A percentile compares a stretch with the other conserved stretches of the same genome.
Evolutionary conservation across 2,888 invertebrate species (phyloP).

Genomic region (Himalopsyche japonica): DNA sequence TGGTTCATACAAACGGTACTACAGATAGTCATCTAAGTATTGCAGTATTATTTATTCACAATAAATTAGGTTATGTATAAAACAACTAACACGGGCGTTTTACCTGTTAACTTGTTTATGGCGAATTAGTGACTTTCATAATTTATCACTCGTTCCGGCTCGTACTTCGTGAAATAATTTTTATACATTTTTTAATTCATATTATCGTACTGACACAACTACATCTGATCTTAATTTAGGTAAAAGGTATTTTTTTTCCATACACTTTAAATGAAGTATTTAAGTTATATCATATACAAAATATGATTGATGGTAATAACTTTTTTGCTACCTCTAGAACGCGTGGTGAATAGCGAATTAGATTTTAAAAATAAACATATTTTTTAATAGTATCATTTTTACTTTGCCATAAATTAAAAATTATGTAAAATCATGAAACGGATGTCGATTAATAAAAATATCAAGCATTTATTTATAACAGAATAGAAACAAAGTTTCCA

Average conservation of each 20-base stretch:
- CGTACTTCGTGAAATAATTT: background rate
- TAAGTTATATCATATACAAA: too few species aligned
- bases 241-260: background rate
- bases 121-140: conserved; percentile 34
- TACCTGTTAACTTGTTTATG: conserved; percentile 24
- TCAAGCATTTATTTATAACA: too few species aligned
- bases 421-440: too few species aligned
- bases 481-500: too few species aligned
- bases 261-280: too few species aligned
- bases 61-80: conserved; percentile 43
- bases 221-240: background rate
- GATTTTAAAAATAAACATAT: too few species aligned
- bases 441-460: too few species aligned
- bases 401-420: too few species aligned
- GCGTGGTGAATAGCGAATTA: too few species aligned
- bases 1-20: background rate
- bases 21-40: conserved; percentile 43
- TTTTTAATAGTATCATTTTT: too few species aligned
- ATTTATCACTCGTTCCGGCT: conserved; percentile 29
- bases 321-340: too few species aligned
- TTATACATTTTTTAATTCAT: background rate
- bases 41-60: conserved; percentile 49
- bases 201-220: background rate
- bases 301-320: too few species aligned
- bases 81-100: background rate